A percentile compares a stretch with the other conserved stretches of the same genome.
These are phyloP conservation scores for Apostichopus parvimensis DNA, from an alignment of 35 echinoderm and acorn worm species.

Conservation along the genomic window DNA sequence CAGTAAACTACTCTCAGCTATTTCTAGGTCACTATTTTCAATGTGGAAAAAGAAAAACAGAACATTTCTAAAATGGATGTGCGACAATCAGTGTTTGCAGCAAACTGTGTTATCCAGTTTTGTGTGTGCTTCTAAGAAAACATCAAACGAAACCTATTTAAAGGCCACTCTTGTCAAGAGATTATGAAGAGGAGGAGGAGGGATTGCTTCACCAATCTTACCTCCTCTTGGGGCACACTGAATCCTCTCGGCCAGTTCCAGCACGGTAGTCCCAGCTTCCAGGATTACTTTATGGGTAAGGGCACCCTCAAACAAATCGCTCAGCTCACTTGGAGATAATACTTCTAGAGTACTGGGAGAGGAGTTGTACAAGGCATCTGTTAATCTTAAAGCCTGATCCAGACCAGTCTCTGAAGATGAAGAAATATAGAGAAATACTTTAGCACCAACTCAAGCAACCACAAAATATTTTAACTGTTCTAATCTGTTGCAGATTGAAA, in stretches of 20 bases:
- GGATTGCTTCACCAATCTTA: background rate
- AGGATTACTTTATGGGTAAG: slow-evolving; percentile 50
- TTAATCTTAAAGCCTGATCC: slow-evolving; percentile 65
- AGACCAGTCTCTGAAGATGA: slow-evolving; percentile 79
- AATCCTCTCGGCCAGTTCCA: slow-evolving; percentile 59
- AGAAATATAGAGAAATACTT: slow-evolving; percentile 13
- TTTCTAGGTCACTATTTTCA: too few relatives aligned
- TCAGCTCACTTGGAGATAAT: slow-evolving; percentile 60
- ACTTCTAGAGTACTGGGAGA: slow-evolving; percentile 7
- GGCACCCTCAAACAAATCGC: slow-evolving; percentile 71
- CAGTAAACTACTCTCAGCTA: too few relatives aligned
- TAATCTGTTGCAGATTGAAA: too few relatives aligned
- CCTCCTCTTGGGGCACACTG: slow-evolving; percentile 77
- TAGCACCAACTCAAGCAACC: background rate
- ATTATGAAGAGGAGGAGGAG: too few relatives aligned
- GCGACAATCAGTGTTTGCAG: too few relatives aligned
- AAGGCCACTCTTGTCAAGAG: too few relatives aligned
- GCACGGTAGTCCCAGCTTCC: slow-evolving; percentile 74
- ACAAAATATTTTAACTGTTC: too few relatives aligned
- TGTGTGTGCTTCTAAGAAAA: too few relatives aligned
- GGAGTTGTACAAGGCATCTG: slow-evolving; percentile 72
- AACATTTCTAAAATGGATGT: too few relatives aligned
- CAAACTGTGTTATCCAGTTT: too few relatives aligned
- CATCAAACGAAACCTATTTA: too few relatives aligned
- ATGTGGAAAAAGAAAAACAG: too few relatives aligned